A percentile compares a stretch with the other conserved stretches of the same genome.
Evolutionary conservation across 2,113 vertebrate genomes (phyloP).

Genomic region (Agapornis roseicollis): DNA sequence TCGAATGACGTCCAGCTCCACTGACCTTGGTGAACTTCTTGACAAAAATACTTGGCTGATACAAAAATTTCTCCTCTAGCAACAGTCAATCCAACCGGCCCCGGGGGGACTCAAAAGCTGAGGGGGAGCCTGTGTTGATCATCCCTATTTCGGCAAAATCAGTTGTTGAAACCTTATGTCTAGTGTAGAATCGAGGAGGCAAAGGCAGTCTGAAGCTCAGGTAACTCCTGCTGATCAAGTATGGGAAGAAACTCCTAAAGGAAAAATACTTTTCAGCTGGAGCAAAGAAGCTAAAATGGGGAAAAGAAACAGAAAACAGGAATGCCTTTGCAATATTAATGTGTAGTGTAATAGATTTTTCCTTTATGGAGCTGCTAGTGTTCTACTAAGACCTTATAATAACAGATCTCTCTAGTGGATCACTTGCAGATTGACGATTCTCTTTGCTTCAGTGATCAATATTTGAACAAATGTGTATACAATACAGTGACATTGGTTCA

Average conservation of each 20-base stretch:
- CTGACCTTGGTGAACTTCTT: neutral
- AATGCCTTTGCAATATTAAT: neutral
- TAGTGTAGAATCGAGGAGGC: neutral
- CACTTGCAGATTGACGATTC: neutral
- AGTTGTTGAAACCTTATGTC: neutral
- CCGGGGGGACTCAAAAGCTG: neutral
- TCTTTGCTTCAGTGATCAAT: neutral
- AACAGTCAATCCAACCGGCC: neutral
- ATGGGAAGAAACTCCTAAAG: neutral
- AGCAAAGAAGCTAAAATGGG: neutral
- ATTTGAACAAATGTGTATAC: neutral
- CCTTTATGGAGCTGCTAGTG: neutral
- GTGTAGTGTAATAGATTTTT: neutral
- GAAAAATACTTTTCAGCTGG: neutral
- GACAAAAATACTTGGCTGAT: neutral
- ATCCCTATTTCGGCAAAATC: neutral
- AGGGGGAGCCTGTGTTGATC: neutral
- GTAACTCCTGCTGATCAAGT: neutral
- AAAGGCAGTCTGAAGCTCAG: neutral
- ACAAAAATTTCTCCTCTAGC: neutral
- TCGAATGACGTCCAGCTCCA: neutral
- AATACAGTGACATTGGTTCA: neutral
- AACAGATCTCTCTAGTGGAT: neutral
- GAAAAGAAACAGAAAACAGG: neutral
- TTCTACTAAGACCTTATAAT: neutral